These are phyloP conservation scores for Lepidurus arcticus DNA, from an alignment of 1,140 invertebrate genomes.

Conservation along the genomic window DNA sequence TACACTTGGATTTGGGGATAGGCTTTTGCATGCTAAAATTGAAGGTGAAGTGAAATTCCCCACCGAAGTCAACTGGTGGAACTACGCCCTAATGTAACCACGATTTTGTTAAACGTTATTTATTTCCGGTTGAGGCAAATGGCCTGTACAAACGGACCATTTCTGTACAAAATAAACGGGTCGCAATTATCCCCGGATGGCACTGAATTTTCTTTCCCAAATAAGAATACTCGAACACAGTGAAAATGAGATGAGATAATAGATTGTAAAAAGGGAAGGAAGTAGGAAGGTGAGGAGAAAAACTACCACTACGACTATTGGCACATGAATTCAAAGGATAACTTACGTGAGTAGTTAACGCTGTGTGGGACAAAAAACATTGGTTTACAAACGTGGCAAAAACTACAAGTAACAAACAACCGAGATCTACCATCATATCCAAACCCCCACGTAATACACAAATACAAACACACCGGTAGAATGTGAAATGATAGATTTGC, in stretches of 20 bases:
- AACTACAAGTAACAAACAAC: not conserved
- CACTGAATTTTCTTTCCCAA: not conserved
- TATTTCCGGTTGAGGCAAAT: not conserved
- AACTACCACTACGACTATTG: slow-evolving; percentile 5
- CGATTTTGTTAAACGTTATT: slow-evolving; percentile 1
- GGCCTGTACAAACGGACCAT: not conserved
- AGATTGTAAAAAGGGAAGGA: not conserved
- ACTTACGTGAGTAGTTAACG: slow-evolving; percentile 14
- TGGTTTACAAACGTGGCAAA: not conserved
- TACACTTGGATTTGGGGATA: no score
- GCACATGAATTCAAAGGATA: slow-evolving; percentile 16
- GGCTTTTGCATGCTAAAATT: no score
- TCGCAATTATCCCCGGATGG: not conserved
- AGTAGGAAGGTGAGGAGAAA: not conserved
- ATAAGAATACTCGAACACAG: not conserved
- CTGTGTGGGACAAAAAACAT: not conserved
- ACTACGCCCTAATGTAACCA: no score
- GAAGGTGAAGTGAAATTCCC: no score
- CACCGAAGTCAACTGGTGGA: no score
- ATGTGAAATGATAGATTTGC: not conserved
- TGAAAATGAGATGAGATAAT: not conserved
- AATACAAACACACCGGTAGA: not conserved
- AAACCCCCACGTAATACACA: not conserved
- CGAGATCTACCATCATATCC: slow-evolving; percentile 7
- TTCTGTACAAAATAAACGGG: slow-evolving; percentile 22